These are phyloP conservation scores for Drosophila dives DNA, from an alignment of 2,888 invertebrate genomes.

Conservation along the genomic window DNA sequence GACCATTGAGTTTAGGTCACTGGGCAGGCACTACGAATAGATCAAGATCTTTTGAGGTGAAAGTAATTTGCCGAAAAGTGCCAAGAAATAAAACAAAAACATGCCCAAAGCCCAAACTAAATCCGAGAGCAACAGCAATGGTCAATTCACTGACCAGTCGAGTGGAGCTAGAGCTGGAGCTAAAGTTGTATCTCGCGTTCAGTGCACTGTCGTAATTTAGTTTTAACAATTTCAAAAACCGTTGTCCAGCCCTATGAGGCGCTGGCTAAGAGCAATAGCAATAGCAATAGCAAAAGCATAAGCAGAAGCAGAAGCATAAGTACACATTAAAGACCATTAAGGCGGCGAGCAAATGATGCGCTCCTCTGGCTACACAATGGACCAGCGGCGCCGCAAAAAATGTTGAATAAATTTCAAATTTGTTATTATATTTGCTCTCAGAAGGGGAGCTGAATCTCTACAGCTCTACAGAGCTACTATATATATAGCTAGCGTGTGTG, in stretches of 20 bases:
- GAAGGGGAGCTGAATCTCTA: constrained; percentile 3
- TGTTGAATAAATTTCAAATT: constrained; percentile 78
- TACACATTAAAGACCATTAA: constrained; percentile 79
- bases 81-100: constrained; percentile 2
- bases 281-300: constrained; percentile 5
- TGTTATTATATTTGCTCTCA: constrained; percentile 60
- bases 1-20: constrained; percentile 81
- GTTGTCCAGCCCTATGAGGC: constrained; percentile 64
- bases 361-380: constrained; percentile 77
- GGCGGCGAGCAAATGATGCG: constrained; percentile 77
- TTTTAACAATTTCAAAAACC: constrained; percentile 68
- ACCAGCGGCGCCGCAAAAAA: constrained; percentile 37
- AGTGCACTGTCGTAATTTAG: constrained; percentile 75
- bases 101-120: constrained; percentile 7
- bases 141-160: constrained; percentile 47
- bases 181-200: constrained; percentile 40
- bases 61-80: constrained; percentile 67
- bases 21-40: constrained; percentile 58
- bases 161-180: constrained; percentile 39
- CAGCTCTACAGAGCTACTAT: background rate
- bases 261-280: constrained; percentile 3
- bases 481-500: constrained; percentile 63
- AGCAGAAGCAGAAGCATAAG: constrained; percentile 63
- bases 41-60: constrained; percentile 59
- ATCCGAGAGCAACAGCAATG: constrained; percentile 19